These are phyloP conservation scores for Protonibea diacanthus DNA, from an alignment of 2,797 vertebrate genomes.

Conservation along the genomic window DNA sequence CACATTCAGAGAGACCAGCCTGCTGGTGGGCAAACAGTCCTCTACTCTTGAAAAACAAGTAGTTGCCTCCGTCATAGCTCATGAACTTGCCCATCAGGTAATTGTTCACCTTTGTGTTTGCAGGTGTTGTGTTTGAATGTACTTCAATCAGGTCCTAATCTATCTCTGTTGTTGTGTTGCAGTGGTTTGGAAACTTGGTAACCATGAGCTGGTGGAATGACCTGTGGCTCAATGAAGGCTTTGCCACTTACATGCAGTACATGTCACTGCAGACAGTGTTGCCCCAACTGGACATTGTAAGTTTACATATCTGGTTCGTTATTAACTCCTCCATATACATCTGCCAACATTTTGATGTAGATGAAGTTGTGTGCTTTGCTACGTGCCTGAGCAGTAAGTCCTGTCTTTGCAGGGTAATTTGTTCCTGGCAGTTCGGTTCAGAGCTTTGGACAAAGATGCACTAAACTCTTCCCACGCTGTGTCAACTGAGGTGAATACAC, in stretches of 20 bases:
- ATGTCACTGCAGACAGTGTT: slow-evolving; percentile 88
- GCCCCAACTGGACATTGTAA: slow-evolving; percentile 88
- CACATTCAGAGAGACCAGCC: slow-evolving; percentile 92
- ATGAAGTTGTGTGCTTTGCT: background rate
- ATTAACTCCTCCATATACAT: background rate
- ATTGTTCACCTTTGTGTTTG: slow-evolving; percentile 9
- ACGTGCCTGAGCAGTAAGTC: background rate
- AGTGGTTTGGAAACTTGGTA: slow-evolving; percentile 99
- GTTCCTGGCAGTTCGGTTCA: slow-evolving; percentile 90
- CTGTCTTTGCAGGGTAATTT: slow-evolving; percentile 86
- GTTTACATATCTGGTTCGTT: slow-evolving; percentile 57
- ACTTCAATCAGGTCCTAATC: slow-evolving; percentile 7
- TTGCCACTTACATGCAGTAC: slow-evolving; percentile 97
- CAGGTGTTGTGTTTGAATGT: background rate
- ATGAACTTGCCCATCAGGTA: slow-evolving; percentile 98
- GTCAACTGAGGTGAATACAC: slow-evolving; percentile 87
- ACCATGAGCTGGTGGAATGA: slow-evolving; percentile 99
- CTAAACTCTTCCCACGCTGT: slow-evolving; percentile 93
- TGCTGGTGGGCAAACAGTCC: slow-evolving; percentile 88
- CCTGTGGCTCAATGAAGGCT: slow-evolving; percentile 98
- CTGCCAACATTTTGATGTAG: background rate
- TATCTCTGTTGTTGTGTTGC: slow-evolving; percentile 36
- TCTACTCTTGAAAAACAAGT: slow-evolving; percentile 91
- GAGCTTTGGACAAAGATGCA: slow-evolving; percentile 91
- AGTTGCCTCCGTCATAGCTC: slow-evolving; percentile 91